Conservation (phyloP, 2,888 invertebrate species). For the Rhagonycha lutea region DNA sequence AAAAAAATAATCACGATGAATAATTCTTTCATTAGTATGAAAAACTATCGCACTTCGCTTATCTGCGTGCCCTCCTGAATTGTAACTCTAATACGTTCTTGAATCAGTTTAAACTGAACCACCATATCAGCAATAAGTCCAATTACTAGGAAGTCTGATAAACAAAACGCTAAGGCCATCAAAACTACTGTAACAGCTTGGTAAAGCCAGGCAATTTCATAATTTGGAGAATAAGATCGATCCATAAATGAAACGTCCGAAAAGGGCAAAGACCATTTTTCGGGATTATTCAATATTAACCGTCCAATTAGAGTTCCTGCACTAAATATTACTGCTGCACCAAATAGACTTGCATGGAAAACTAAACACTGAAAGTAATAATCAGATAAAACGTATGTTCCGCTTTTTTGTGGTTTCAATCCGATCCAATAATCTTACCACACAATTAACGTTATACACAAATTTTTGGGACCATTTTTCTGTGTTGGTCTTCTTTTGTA, state of each 20-base stretch:
- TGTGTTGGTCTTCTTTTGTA: conserved; percentile 6
- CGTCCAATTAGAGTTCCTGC: neutral
- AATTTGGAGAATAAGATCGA: conserved; percentile 12
- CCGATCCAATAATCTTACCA: no score
- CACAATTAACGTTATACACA: neutral
- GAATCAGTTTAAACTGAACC: neutral
- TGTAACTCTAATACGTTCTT: neutral
- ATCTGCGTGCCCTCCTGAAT: neutral
- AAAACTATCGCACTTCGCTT: neutral
- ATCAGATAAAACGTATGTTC: no score
- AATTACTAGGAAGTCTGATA: neutral
- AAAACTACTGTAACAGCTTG: neutral
- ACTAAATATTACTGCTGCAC: neutral
- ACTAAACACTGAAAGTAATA: neutral
- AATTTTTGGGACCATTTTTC: conserved; percentile 1
- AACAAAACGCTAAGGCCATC: neutral
- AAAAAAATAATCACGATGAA: neutral
- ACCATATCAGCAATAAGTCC: neutral
- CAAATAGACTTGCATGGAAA: neutral
- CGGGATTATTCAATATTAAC: neutral
- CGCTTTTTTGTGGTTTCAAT: no score
- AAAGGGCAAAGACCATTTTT: conserved; percentile 10
- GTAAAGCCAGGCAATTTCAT: conserved; percentile 14
- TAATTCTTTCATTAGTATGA: rapidly evolving
- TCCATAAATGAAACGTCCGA: conserved; percentile 6